phyloP scores from a whole-genome alignment of 2,888 invertebrate genomes.

The Cenopis cana region DNA sequence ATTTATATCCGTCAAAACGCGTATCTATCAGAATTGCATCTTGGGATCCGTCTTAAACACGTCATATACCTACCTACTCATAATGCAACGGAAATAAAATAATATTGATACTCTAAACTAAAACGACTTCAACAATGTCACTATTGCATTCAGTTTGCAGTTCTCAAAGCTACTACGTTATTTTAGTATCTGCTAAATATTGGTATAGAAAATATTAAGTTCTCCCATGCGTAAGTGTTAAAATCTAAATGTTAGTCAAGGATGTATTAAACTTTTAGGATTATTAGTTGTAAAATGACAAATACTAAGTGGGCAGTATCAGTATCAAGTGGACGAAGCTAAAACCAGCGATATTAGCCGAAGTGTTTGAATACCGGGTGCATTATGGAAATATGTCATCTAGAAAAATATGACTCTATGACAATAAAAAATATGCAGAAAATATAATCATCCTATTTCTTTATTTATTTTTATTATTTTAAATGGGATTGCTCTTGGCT shows the following conservation, averaged over 20 bases:
- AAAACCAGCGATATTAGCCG: too few relatives aligned
- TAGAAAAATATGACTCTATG: too few relatives aligned
- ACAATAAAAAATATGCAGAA: too few relatives aligned
- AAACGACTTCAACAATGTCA: constrained; percentile 15
- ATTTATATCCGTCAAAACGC: not conserved
- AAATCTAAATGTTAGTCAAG: not conserved
- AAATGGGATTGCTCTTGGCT: too few relatives aligned
- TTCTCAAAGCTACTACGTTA: constrained; percentile 31
- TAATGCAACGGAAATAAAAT: not conserved
- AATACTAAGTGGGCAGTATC: too few relatives aligned
- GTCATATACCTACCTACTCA: not conserved
- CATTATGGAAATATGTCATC: too few relatives aligned
- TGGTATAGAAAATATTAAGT: constrained; percentile 14
- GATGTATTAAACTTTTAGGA: not conserved
- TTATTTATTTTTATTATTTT: too few relatives aligned
- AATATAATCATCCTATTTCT: too few relatives aligned
- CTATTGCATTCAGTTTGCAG: constrained; percentile 14
- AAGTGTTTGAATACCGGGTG: too few relatives aligned
- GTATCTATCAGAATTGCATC: not conserved
- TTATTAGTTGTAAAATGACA: too few relatives aligned
- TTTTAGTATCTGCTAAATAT: constrained; percentile 31
- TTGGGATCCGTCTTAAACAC: not conserved
- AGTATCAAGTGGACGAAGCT: too few relatives aligned
- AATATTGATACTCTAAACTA: not conserved
- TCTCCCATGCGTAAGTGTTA: constrained; percentile 7